Evolutionary conservation across 2,797 vertebrate genomes (phyloP).

Genomic region (Peromyscus aztecus): DNA sequence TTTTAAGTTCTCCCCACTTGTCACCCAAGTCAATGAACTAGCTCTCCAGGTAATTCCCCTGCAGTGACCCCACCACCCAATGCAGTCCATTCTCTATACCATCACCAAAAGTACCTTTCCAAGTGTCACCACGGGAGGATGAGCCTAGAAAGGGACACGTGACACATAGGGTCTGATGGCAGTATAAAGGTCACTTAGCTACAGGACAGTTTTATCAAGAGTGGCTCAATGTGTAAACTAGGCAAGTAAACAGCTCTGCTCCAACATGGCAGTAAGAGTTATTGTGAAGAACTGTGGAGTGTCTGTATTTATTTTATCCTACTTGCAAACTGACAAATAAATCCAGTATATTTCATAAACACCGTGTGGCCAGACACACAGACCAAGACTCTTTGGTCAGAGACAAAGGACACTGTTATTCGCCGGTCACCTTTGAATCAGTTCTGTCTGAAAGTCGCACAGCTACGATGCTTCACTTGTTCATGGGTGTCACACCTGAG

Average conservation of each 20-base stretch:
- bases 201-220: not conserved
- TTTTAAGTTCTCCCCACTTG: not conserved
- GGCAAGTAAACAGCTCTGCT: slow-evolving; percentile 3
- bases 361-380: not conserved
- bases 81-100: not conserved
- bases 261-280: not conserved
- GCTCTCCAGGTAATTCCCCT: not conserved
- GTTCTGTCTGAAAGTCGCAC: not conserved
- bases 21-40: not conserved
- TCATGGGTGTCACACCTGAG: not conserved
- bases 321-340: not conserved
- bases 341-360: not conserved
- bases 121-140: not conserved
- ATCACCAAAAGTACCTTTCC: not conserved
- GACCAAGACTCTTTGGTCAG: not conserved
- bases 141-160: not conserved
- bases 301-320: slow-evolving; percentile 16
- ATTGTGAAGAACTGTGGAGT: not conserved
- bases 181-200: not conserved
- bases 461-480: not conserved
- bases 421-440: not conserved
- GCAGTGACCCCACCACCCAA: not conserved
- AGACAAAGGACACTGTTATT: not conserved
- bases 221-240: not conserved
- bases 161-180: not conserved